Conservation (phyloP, 2,888 invertebrate genomes). For the Oscheius myriophilus region DNA sequence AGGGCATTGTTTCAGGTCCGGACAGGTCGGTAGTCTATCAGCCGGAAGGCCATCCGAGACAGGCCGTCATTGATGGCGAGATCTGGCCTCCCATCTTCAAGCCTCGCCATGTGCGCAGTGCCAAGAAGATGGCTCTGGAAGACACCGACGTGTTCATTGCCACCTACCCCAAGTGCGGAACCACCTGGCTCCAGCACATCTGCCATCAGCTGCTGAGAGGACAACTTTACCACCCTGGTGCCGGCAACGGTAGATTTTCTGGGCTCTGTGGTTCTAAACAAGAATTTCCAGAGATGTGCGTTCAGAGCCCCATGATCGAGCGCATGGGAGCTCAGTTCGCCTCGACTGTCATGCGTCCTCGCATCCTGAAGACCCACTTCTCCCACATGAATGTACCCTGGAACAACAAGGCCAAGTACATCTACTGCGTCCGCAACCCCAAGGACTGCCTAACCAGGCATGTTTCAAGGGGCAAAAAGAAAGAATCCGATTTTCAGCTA, state of each 20-base stretch:
- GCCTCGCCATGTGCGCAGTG: conserved; percentile 62
- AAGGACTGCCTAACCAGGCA: conserved; percentile 66
- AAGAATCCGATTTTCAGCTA: conserved; percentile 37
- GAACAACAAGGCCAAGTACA: conserved; percentile 65
- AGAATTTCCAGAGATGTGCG: conserved; percentile 56
- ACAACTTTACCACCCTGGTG: conserved; percentile 41
- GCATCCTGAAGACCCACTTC: conserved; percentile 69
- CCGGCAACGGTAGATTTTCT: conserved; percentile 46
- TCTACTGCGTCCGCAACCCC: conserved; percentile 68
- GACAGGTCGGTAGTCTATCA: conserved; percentile 57
- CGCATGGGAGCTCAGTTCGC: conserved; percentile 65
- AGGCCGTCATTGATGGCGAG: conserved; percentile 67
- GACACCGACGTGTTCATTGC: conserved; percentile 68
- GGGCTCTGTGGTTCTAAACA: not conserved
- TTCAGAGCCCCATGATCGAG: conserved; percentile 69
- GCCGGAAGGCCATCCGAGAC: conserved; percentile 63
- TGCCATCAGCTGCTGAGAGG: conserved; percentile 62
- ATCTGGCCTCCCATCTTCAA: conserved; percentile 70
- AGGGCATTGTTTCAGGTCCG: conserved; percentile 35
- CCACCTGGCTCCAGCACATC: conserved; percentile 70
- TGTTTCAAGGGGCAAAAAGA: not conserved
- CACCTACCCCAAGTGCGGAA: conserved; percentile 70
- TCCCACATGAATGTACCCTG: conserved; percentile 63
- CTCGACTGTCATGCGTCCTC: conserved; percentile 59
- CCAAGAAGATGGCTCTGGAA: conserved; percentile 58